Evolutionary conservation across 1,140 invertebrate species (phyloP), one percentile per base, ranked within the genome.

Genomic region (Wasmannia auropunctata): DNA sequence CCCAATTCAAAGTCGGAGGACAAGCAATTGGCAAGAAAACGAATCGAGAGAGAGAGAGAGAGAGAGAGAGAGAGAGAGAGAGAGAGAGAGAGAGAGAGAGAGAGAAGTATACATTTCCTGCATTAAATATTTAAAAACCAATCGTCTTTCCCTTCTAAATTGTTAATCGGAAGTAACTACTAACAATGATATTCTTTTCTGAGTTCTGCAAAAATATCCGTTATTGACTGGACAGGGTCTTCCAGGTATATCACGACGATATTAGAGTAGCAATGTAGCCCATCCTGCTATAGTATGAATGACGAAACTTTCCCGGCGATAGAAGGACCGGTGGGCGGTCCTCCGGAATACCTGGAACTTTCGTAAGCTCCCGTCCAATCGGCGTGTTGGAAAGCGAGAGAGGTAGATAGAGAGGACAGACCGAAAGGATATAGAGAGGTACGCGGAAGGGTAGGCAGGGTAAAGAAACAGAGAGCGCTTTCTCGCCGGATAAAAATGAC

Each of bases 331-430:
- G 75, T 93, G 91, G 93, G 93, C 93, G 93, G 91, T 92, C 81
- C 92, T 90, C 87, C 81, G 87, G 88, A 85, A 90, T 93, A 94
- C 93, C 93, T 94, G 93, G 90, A 93, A 94, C 91, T 94, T 94
- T 93, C 90, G 92, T 91, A 93, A 93, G 93, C 91, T 93, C 91
- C 81, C 91, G 91, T 87, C 94, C 94, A 94, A 94, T 94, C 87
- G 88, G 90, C 88, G 81, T 86, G 75, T 86, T 84, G 80, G 80
- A 88, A 86, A 49, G 85, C 49, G 88, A 56, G 60, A 76, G 63
- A 85, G 74, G 60, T 51, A 76, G 79, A 72, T 67, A 74, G 37
- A 88, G 67, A 85, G 63, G 69, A 86, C 80, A 87, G 76, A n/a
- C n/a, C n/a, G n/a, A 49, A 49, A 65, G 31, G 43, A 62, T 25